phyloP scores from a whole-genome alignment of 2,888 invertebrate genomes.

The Lagria hirta region DNA sequence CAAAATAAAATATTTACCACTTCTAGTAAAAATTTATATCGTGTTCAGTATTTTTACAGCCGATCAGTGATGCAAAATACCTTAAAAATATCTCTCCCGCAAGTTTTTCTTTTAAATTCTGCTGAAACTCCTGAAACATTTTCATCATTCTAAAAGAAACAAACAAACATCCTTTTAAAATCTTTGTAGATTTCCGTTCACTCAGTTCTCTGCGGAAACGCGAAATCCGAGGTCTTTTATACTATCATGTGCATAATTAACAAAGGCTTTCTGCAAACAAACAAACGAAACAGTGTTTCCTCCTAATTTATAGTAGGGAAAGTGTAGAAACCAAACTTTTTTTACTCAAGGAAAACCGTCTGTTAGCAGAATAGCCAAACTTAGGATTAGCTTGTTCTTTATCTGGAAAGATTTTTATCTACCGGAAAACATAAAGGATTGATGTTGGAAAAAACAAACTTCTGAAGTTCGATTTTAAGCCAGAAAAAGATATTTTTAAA shows the following conservation, averaged over 20 bases:
- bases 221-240: conserved; percentile 12
- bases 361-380: conserved; percentile 1
- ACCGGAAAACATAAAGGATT: conserved; percentile 10
- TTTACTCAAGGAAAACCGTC: neutral
- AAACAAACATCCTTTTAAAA: conserved; percentile 8
- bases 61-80: conserved; percentile 9
- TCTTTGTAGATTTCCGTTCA: conserved; percentile 6
- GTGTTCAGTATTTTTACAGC: neutral
- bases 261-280: neutral
- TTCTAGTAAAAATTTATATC: neutral
- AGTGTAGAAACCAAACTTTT: too few relatives aligned
- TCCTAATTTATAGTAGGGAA: too few relatives aligned
- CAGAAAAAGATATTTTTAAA: conserved; percentile 10
- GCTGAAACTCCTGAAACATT: conserved; percentile 4
- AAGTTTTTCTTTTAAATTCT: conserved; percentile 2
- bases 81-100: conserved; percentile 14
- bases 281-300: neutral
- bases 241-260: conserved; percentile 17
- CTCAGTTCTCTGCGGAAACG: conserved; percentile 6
- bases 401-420: conserved; percentile 8
- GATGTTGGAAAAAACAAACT: conserved; percentile 9
- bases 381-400: conserved; percentile 5
- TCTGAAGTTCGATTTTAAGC: conserved; percentile 6
- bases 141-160: conserved; percentile 10
- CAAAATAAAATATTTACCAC: too few relatives aligned